A percentile compares a stretch with the other conserved stretches of the same genome.
Evolutionary conservation across 2,113 vertebrate species (phyloP).

Genomic region (Notarius quadriscutis): DNA sequence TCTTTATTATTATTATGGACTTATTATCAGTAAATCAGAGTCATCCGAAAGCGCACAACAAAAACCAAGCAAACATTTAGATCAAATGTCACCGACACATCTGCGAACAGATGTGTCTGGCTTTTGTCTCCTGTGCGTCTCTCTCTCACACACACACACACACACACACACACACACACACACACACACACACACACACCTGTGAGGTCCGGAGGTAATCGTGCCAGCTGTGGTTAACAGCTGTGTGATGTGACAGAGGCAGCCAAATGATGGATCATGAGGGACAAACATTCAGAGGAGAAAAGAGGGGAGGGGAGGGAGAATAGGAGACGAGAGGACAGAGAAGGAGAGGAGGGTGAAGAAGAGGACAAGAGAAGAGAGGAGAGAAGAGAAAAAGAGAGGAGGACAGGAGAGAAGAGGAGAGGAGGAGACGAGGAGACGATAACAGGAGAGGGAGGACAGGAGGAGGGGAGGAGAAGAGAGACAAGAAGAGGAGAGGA

Average conservation of each 20-base stretch:
- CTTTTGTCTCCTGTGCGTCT: not conserved
- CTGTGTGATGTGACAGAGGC: constrained; percentile 11
- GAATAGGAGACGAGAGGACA: not conserved
- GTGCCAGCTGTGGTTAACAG: constrained; percentile 1
- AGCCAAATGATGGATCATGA: not conserved
- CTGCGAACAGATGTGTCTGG: constrained; percentile 3
- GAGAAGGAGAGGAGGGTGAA: not conserved
- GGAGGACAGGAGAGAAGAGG: not conserved
- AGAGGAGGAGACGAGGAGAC: not conserved
- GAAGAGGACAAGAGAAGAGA: not conserved
- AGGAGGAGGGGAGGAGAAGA: not conserved
- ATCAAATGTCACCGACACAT: not conserved
- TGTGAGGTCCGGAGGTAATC: constrained; percentile 4
- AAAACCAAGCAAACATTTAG: not conserved
- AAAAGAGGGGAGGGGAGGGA: not conserved
- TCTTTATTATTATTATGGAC: not conserved
- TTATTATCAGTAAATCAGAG: not conserved
- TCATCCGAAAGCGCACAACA: not conserved
- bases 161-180: not conserved
- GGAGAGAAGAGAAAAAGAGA: not conserved
- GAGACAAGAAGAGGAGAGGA: not conserved
- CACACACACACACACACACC: not conserved
- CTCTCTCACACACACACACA: not conserved
- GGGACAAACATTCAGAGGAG: not conserved
- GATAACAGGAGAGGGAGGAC: not conserved